Base-by-base conservation (phyloP, 2,113 vertebrate species). In the Caloenas nicobarica region DNA sequence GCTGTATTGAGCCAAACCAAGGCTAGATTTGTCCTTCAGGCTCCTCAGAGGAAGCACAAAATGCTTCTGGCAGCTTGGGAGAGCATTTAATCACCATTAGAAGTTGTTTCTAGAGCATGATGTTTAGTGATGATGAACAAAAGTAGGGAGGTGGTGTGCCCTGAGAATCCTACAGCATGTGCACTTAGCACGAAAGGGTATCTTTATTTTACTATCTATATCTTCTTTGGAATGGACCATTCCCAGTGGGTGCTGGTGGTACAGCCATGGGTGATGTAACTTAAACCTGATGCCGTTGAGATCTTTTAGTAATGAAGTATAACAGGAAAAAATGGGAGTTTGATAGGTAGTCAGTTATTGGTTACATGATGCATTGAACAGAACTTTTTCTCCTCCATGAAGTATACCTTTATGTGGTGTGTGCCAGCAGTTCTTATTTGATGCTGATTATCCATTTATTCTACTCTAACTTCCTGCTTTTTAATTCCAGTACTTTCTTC, bases 121-220 rank as follows among this genome's bases (percentile, higher is more conserved):
- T 24, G 60, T 40, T 17, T 78, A 46, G 31, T 66, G 78, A 62
- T 1, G 7, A 66, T 60, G 40, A 84, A 40, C n/a, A 50, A 33
- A 65, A 70, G 24, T 40, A 26, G 25, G 48, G 48, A 44, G 22
- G 6, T 31, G 16, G 36, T 86, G n/a, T 8, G 38, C 25, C 10
- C 16, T 18, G 22, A 40, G 38, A 36, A 82, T 50, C 58, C 16
- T 14, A 21, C 0, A 5, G 50, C 38, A 15, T 1, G 0, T 29
- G 36, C 40, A 23, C 61, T 50, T 66, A 61, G 11, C 13, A 10
- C 1, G 18, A 0, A 1, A 28, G 21, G n/a, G 3, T 33, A 4
- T 17, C 54, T 40, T 29, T 11, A 13, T 44, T 24, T 74, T 56
- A 28, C 23, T 26, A 2, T n/a, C 40, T 51, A 1, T 34, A 7